These are phyloP conservation scores for Sebastiscus albofasciatus DNA, from an alignment of 2,797 vertebrate species.

Conservation along the genomic window DNA sequence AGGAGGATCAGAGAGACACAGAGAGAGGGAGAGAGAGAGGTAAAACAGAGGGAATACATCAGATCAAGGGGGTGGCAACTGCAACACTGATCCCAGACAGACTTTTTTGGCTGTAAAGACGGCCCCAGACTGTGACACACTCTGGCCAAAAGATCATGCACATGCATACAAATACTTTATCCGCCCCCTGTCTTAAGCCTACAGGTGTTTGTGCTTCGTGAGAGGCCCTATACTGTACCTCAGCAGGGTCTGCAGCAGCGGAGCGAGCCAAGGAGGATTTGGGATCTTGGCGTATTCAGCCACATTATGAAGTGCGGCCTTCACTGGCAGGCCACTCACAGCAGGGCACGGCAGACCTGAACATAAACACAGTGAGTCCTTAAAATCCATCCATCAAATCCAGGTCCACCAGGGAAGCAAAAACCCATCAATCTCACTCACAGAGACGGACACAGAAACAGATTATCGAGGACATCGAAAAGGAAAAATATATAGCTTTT, in stretches of 20 bases:
- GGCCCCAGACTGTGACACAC: slow-evolving; percentile 34
- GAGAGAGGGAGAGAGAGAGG: slow-evolving; percentile 40
- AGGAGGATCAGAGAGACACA: slow-evolving; percentile 70
- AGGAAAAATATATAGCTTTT: neutral
- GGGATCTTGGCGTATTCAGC: slow-evolving; percentile 42
- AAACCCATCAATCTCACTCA: slow-evolving; percentile 53
- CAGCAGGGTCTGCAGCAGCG: slow-evolving; percentile 44
- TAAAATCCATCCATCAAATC: slow-evolving; percentile 57
- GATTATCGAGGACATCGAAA: slow-evolving; percentile 16
- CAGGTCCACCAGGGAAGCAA: slow-evolving; percentile 19
- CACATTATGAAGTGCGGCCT: slow-evolving; percentile 37
- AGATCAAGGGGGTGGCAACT: slow-evolving; percentile 65
- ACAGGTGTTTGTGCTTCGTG: slow-evolving; percentile 71
- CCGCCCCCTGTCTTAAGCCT: slow-evolving; percentile 17
- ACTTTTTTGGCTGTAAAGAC: slow-evolving; percentile 43
- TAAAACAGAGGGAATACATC: slow-evolving; percentile 51
- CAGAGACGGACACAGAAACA: slow-evolving; percentile 18
- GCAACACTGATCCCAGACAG: slow-evolving; percentile 62
- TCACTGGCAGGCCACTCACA: slow-evolving; percentile 59
- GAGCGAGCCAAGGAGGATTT: slow-evolving; percentile 51
- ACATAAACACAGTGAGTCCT: slow-evolving; percentile 45
- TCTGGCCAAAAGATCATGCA: slow-evolving; percentile 7
- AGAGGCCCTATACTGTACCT: slow-evolving; percentile 34
- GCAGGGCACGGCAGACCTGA: slow-evolving; percentile 59
- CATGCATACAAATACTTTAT: slow-evolving; percentile 1